phyloP scores from a whole-genome alignment of 1,140 invertebrate species.

The Batillaria attramentaria region DNA sequence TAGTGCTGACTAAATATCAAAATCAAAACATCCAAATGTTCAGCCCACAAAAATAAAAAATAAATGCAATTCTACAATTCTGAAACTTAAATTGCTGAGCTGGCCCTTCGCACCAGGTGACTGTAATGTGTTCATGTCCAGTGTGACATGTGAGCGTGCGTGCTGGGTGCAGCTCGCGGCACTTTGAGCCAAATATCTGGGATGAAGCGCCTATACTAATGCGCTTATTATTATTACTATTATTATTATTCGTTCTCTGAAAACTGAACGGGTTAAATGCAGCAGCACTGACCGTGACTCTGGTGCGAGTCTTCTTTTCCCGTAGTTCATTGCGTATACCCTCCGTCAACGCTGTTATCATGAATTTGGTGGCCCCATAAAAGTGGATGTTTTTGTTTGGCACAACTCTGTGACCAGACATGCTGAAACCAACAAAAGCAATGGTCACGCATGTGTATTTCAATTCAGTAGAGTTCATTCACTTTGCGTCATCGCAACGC shows the following conservation, averaged over 20 bases:
- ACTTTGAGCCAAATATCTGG: too few species aligned
- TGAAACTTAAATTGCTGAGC: too few species aligned
- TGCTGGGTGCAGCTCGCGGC: too few species aligned
- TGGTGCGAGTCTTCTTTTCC: constrained; percentile 75
- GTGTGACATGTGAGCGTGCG: too few species aligned
- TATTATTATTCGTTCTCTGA: background rate
- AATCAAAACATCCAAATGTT: background rate
- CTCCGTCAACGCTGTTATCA: constrained; percentile 78
- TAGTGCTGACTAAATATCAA: constrained; percentile 67
- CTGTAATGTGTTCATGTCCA: too few species aligned
- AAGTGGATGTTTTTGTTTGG: constrained; percentile 66
- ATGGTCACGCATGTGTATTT: too few species aligned
- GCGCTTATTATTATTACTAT: background rate
- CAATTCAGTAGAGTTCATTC: too few species aligned
- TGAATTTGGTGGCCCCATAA: constrained; percentile 81
- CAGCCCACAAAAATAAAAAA: too few species aligned
- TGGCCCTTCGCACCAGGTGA: too few species aligned
- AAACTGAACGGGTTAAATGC: background rate
- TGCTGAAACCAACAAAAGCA: constrained; percentile 63
- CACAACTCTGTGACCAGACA: constrained; percentile 51
- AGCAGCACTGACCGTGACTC: constrained; percentile 70
- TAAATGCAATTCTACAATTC: too few species aligned
- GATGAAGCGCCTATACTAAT: too few species aligned
- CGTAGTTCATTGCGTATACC: constrained; percentile 78
- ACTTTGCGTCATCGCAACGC: too few species aligned